Percentiles rank a stretch among this genome's conserved stretches.
Evolutionary conservation across 2,113 vertebrate species (phyloP).

Genomic region (Centropristis striata): DNA sequence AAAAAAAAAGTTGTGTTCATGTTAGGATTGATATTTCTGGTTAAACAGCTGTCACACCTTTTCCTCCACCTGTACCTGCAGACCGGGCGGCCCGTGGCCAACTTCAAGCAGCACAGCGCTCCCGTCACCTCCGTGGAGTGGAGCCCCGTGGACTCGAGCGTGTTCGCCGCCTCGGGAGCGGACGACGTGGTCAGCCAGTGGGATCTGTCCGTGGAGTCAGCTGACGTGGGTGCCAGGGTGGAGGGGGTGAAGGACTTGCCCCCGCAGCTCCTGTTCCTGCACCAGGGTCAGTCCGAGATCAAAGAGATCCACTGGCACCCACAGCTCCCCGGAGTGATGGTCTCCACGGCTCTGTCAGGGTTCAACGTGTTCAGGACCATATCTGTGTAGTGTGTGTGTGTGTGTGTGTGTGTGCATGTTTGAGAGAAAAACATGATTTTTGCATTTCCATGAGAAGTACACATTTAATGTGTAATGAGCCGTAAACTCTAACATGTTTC

Average conservation of each 20-base stretch:
- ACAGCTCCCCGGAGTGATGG: slow-evolving; percentile 87
- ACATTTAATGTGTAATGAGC: slow-evolving; percentile 24
- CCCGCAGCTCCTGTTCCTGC: slow-evolving; percentile 92
- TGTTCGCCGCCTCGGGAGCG: slow-evolving; percentile 90
- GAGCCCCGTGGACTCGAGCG: slow-evolving; percentile 90
- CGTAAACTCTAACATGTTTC: slow-evolving; percentile 6
- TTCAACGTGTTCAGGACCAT: slow-evolving; percentile 94
- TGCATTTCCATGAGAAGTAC: slow-evolving; percentile 2
- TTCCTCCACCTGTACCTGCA: slow-evolving; percentile 53
- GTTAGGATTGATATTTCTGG: no score
- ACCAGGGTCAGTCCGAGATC: slow-evolving; percentile 93
- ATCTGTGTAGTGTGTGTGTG: slow-evolving; percentile 81
- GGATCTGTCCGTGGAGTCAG: slow-evolving; percentile 92
- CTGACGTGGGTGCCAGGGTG: slow-evolving; percentile 82
- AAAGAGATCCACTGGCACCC: slow-evolving; percentile 96
- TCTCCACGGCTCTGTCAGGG: slow-evolving; percentile 91
- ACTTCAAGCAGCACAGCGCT: slow-evolving; percentile 93
- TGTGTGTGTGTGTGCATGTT: background rate
- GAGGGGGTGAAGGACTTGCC: slow-evolving; percentile 86
- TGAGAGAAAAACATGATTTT: slow-evolving; percentile 4
- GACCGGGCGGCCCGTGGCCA: slow-evolving; percentile 89
- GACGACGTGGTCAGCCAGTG: slow-evolving; percentile 93
- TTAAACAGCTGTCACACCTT: background rate
- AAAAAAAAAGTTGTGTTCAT: no score
- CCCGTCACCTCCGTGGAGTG: slow-evolving; percentile 94